Base-by-base conservation (phyloP, 2,797 vertebrate species). In the Muraenolepis orangiensis region DNA sequence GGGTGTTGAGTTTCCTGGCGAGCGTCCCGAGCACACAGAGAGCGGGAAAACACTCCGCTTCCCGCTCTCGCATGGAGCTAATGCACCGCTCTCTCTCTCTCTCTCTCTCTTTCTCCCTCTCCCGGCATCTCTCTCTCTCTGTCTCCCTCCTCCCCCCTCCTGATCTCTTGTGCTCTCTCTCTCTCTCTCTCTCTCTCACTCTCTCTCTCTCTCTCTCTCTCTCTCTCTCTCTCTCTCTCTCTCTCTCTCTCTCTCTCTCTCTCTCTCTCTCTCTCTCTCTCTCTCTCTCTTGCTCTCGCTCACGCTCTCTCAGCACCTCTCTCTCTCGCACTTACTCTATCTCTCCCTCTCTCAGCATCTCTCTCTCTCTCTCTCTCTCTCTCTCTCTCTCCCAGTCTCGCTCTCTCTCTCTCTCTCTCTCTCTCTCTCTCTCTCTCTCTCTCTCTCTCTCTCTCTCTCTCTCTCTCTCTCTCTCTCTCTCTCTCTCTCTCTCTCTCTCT, bases 121-220 rank as follows among this genome's bases (percentile, higher is more conserved):
- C 78, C 74, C 73, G 82, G 73, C 81, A 76, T 57, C 74, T 84
- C 78, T 74, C 51, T 79, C 68, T 74, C 16, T 80, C 75, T 76
- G 74, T 51, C 78, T 51, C 64, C 29, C 64, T 23, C 10, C 40
- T 42, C 10, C n/a, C n/a, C n/a, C n/a, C n/a, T n/a, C n/a, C n/a
- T n/a, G n/a, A n/a, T n/a, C n/a, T n/a, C n/a, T n/a, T n/a, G n/a
- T n/a, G n/a, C 69, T 38, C 69, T 70, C 69, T 40, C 69, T 77
- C 72, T 61, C 36, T 34, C 69, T 42, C 69, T 70, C 69, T 71
- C 68, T 70, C 66, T 61, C 78, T 64, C 81, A 46, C 68, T 20
- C 79, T 38, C 78, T 67, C 80, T 71, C 68, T 7, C 1, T 0
- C 29, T 11, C 26, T 30, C 11, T 67, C 66, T 12, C 12, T 67